Conservation (phyloP, 2,888 invertebrate species). For the Tipula unca region DNA sequence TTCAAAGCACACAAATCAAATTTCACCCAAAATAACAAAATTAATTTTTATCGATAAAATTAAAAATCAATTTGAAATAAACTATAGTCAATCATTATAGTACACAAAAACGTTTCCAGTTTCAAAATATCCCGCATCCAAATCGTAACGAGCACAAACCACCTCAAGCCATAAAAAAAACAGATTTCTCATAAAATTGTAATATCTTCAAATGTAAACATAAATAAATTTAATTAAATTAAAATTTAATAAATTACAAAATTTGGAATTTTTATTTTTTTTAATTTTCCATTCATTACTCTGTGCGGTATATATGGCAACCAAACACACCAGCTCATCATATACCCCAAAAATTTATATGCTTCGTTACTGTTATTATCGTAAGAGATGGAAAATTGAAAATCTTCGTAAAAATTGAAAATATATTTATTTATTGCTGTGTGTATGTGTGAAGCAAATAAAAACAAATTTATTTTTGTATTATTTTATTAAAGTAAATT, state of each 20-base stretch:
- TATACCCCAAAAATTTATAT: background rate
- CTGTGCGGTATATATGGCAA: background rate
- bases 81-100: too few relatives aligned
- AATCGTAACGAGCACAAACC: background rate
- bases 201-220: background rate
- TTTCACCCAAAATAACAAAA: too few relatives aligned
- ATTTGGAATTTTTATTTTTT: too few relatives aligned
- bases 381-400: background rate
- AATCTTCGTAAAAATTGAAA: background rate
- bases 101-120: too few relatives aligned
- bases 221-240: background rate
- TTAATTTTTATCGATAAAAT: too few relatives aligned
- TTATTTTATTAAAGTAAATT: background rate
- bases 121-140: too few relatives aligned
- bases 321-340: background rate
- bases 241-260: background rate
- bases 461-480: background rate
- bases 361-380: background rate
- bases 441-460: background rate
- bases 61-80: too few relatives aligned
- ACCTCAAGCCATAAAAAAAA: background rate
- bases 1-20: too few relatives aligned
- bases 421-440: background rate
- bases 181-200: background rate
- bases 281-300: background rate